Evolutionary conservation across 2,888 invertebrate genomes (phyloP), one percentile per base, ranked within the genome.

Genomic region (Onthophagus sagittarius): DNA sequence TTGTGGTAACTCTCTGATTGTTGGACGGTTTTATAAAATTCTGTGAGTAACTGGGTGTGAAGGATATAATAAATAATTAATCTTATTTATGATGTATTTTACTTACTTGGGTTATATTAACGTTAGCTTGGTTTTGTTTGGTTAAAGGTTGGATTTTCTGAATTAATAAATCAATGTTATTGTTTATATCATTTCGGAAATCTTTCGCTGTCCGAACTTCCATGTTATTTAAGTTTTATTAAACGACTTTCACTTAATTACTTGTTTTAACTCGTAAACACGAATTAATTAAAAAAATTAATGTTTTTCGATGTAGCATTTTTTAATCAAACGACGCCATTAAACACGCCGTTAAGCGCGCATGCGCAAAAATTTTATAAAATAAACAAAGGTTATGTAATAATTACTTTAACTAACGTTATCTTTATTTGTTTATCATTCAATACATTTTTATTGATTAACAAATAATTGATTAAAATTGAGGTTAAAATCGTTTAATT

Each of bases 21-120:
- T 7, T 79, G 86, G 77, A 88, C 86, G 81, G 87, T 86, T 84
- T 86, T 87, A 84, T 89, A 86, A 85, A 88, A 90, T 76, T 87
- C 86, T 81, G 89, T 88, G 81, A 91, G 81, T 78, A 89, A 84
- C 90, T 90, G 23, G 3, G 80, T 23, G 81, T 78, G 32, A 75
- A 74, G 76, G 76, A 15, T 5, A 31, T 1, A 53, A 53, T 2
- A 53, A 53, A 53, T n/a, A 13, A 39, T n/a, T 13, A 14, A 39
- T 11, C 15, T 15, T n/a, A n/a, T n/a, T n/a, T n/a, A n/a, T n/a
- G n/a, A n/a, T n/a, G n/a, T n/a, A n/a, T n/a, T n/a, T n/a, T 14
- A 15, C 67, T 23, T 23, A 67, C 67, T 2, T 15, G 67, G 31
- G 67, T 15, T 9, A 67, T 67, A 15, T 67, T 32, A 14, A 67